A percentile compares a stretch with the other conserved stretches of the same genome.
Conservation (phyloP, 2,113 vertebrate genomes). For the Helogale parvula region DNA sequence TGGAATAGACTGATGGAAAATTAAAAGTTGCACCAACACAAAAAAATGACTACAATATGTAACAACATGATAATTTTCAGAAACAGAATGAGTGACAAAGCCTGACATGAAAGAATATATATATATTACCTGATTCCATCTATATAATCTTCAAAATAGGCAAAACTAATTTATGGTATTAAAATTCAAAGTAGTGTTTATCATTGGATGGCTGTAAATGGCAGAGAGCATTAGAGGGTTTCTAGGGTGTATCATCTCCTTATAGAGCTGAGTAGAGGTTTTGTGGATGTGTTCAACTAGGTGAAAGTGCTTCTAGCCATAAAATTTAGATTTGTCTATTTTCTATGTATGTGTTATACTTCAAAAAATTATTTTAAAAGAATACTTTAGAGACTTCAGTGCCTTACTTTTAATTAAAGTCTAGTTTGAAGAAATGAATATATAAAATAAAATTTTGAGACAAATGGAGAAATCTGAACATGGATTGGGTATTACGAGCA, state of each 20-base stretch:
- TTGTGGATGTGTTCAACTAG: neutral
- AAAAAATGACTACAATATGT: neutral
- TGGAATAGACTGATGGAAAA: neutral
- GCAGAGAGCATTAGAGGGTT: neutral
- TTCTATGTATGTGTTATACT: neutral
- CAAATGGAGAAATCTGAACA: neutral
- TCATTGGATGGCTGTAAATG: neutral
- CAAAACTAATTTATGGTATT: neutral
- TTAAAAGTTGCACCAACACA: neutral
- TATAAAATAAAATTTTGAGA: neutral
- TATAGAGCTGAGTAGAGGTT: neutral
- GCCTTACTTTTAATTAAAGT: neutral
- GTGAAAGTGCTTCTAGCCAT: neutral
- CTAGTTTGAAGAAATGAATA: neutral
- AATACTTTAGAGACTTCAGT: neutral
- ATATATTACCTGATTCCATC: neutral
- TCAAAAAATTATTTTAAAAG: conserved; percentile 37
- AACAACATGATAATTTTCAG: neutral
- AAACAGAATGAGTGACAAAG: neutral
- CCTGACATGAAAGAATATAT: neutral
- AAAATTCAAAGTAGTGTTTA: neutral
- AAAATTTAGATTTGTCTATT: neutral
- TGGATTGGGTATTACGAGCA: neutral
- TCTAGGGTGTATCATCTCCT: neutral
- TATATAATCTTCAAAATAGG: neutral